These are phyloP conservation scores for Mythimna pallens DNA, from an alignment of 2,888 invertebrate species.

Conservation along the genomic window DNA sequence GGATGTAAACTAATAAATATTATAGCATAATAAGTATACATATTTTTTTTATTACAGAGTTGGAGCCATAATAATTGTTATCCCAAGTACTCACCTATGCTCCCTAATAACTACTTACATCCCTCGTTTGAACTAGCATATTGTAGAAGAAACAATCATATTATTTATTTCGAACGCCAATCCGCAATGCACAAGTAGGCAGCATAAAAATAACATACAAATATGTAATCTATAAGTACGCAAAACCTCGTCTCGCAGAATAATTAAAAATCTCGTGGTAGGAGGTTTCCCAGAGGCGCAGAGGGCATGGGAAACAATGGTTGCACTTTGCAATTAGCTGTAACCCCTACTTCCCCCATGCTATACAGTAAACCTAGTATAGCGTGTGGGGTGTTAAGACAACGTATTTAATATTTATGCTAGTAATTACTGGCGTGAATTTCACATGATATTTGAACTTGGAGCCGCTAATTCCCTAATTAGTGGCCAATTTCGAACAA, in stretches of 20 bases:
- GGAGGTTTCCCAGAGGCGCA: conserved; percentile 66
- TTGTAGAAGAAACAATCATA: too few relatives aligned
- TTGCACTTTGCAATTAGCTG: conserved; percentile 85
- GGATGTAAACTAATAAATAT: too few relatives aligned
- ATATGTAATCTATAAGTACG: conserved; percentile 30
- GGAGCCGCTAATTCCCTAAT: conserved; percentile 3
- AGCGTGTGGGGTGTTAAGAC: conserved; percentile 31
- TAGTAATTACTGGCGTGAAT: conserved; percentile 24
- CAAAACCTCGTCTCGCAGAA: conserved; percentile 69
- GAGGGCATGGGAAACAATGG: conserved; percentile 80
- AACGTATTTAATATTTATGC: conserved; percentile 38
- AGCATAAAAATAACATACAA: conserved; percentile 18
- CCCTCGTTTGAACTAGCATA: too few relatives aligned
- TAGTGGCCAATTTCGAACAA: not conserved
- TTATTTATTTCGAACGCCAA: not conserved
- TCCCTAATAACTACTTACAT: too few relatives aligned
- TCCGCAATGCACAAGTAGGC: not conserved
- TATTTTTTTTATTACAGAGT: too few relatives aligned
- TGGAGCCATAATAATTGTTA: too few relatives aligned
- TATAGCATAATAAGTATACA: too few relatives aligned
- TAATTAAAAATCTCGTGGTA: conserved; percentile 74
- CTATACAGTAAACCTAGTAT: conserved; percentile 12
- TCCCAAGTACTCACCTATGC: too few relatives aligned
- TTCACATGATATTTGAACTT: conserved; percentile 9
- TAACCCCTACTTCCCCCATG: conserved; percentile 70